Conservation (phyloP, 2,113 vertebrate species). For the Actenoides hombroni region DNA sequence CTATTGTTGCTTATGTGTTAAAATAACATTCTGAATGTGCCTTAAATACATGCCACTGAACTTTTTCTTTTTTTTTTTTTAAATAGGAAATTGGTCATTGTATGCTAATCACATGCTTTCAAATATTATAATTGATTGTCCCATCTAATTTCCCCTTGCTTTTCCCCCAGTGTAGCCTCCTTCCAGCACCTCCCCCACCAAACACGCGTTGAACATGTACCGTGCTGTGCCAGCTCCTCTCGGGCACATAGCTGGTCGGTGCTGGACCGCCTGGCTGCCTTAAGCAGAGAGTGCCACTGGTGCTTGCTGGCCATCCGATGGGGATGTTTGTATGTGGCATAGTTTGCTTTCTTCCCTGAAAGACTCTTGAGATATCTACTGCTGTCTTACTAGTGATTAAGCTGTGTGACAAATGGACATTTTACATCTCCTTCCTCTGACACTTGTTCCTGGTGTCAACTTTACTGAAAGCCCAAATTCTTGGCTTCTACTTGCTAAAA, state of each 20-base stretch:
- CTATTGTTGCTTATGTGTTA: conserved; percentile 57
- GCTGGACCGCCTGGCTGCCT: neutral
- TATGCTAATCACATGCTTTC: neutral
- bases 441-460: neutral
- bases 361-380: neutral
- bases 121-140: neutral
- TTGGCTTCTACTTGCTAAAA: neutral
- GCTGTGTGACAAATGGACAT: neutral
- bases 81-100: conserved; percentile 24
- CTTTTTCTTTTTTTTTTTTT: neutral
- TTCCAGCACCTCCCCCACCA: neutral
- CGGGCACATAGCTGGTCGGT: neutral
- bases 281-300: neutral
- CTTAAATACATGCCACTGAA: neutral
- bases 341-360: neutral
- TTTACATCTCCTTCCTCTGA: conserved; percentile 38
- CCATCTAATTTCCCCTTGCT: conserved; percentile 3
- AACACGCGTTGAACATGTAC: neutral
- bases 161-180: neutral
- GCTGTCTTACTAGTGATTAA: neutral
- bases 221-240: fast-evolving
- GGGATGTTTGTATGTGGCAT: neutral
- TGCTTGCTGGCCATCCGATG: fast-evolving
- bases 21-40: neutral
- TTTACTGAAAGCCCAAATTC: neutral